Conservation (phyloP, 1,140 invertebrate genomes). For the Branchinecta lindahli region DNA sequence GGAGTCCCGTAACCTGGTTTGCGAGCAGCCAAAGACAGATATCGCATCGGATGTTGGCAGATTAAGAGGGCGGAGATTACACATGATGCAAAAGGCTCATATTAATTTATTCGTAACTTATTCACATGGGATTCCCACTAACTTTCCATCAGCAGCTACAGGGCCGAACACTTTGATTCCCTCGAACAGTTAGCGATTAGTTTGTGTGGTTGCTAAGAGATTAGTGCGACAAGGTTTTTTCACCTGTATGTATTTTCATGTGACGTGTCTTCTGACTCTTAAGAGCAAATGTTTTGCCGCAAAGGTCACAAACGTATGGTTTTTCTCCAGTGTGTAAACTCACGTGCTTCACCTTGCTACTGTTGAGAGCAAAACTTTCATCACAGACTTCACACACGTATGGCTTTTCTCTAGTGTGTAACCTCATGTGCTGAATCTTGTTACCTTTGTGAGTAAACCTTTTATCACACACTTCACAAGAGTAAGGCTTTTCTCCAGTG, state of each 20-base stretch:
- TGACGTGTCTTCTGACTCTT: background rate
- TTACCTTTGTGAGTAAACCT: background rate
- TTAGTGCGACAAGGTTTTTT: background rate
- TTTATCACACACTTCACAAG: background rate
- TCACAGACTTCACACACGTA: background rate
- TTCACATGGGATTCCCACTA: too few relatives aligned
- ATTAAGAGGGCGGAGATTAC: too few relatives aligned
- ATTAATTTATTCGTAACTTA: too few relatives aligned
- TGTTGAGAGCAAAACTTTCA: background rate
- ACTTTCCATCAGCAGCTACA: too few relatives aligned
- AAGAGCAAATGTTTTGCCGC: constrained; percentile 29
- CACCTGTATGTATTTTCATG: background rate
- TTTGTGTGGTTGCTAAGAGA: too few relatives aligned
- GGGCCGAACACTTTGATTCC: too few relatives aligned
- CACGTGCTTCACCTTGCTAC: background rate
- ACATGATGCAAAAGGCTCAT: too few relatives aligned
- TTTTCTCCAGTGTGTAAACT: constrained; percentile 11
- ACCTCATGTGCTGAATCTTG: background rate
- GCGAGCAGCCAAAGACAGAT: too few relatives aligned
- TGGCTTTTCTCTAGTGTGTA: background rate
- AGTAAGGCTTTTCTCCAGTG: background rate
- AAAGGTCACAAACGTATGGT: constrained; percentile 12
- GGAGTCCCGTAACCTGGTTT: too few relatives aligned
- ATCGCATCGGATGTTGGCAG: too few relatives aligned
- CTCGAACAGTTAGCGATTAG: too few relatives aligned